phyloP scores from a whole-genome alignment of 1,140 invertebrate genomes.

The Ooceraea biroi region DNA sequence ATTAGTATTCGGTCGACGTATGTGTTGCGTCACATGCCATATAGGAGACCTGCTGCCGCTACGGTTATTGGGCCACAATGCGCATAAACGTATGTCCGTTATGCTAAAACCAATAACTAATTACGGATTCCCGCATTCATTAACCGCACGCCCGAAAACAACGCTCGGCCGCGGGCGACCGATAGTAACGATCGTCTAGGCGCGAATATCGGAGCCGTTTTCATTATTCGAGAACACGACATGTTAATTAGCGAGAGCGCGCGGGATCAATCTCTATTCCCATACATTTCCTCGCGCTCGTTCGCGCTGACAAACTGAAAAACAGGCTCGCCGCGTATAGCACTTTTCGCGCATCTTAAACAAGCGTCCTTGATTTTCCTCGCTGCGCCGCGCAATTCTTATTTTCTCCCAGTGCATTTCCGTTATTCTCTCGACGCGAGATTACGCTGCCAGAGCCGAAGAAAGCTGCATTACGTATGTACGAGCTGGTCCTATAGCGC shows the following conservation, averaged over 20 bases:
- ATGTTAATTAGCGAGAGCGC: constrained; percentile 24
- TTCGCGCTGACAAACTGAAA: not conserved
- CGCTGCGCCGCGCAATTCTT: not conserved
- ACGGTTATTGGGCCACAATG: constrained; percentile 36
- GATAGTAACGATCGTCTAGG: constrained; percentile 12
- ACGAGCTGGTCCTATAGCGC: constrained; percentile 21
- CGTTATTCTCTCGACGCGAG: not conserved
- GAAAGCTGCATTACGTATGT: constrained; percentile 40
- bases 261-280: not conserved
- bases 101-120: constrained; percentile 66
- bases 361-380: not conserved
- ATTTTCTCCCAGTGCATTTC: constrained; percentile 5
- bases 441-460: constrained; percentile 2
- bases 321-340: not conserved
- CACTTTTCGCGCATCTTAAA: not conserved
- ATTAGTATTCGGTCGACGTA: constrained; percentile 42
- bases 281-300: not conserved
- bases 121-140: constrained; percentile 36
- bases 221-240: constrained; percentile 19
- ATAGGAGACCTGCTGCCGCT: constrained; percentile 20
- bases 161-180: not conserved
- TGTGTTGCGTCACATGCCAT: constrained; percentile 25
- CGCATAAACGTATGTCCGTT: constrained; percentile 36
- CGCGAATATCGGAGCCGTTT: constrained; percentile 14
- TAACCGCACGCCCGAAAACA: constrained; percentile 50